Evolutionary conservation across 1,140 invertebrate genomes (phyloP).

Genomic region (Odontomachus brunneus): DNA sequence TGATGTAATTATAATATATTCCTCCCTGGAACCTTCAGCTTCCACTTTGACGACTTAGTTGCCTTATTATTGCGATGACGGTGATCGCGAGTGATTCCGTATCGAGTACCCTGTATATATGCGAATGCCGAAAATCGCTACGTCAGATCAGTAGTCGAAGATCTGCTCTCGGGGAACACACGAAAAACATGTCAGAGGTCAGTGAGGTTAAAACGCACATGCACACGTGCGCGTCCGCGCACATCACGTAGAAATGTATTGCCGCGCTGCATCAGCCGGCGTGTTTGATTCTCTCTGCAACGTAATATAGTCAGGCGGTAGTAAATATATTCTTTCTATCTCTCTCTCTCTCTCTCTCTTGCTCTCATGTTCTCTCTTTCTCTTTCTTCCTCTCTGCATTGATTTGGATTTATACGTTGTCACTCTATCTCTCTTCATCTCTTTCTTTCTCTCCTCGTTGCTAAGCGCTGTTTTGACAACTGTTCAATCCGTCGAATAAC

Average conservation of each 20-base stretch:
- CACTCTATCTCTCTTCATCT: background rate
- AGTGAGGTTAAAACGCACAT: slow-evolving; percentile 15
- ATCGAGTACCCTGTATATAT: too few relatives aligned
- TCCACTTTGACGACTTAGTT: too few relatives aligned
- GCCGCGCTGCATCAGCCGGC: slow-evolving; percentile 57
- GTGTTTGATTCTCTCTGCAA: slow-evolving; percentile 69
- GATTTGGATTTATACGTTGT: slow-evolving; percentile 68
- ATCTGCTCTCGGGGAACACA: background rate
- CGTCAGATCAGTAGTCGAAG: background rate
- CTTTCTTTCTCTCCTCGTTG: background rate
- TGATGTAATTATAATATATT: too few relatives aligned
- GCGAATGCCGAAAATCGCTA: too few relatives aligned
- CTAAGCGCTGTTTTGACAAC: slow-evolving; percentile 55
- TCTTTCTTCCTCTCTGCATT: slow-evolving; percentile 52
- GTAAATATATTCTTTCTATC: slow-evolving; percentile 69
- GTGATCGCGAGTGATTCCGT: too few relatives aligned
- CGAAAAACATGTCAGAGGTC: background rate
- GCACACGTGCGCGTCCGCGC: slow-evolving; percentile 31
- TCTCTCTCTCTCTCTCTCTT: slow-evolving; percentile 32
- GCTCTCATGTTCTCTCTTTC: slow-evolving; percentile 31
- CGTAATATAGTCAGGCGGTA: slow-evolving; percentile 73
- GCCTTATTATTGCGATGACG: too few relatives aligned
- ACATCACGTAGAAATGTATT: slow-evolving; percentile 56
- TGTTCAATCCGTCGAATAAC: slow-evolving; percentile 52
- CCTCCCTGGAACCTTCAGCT: too few relatives aligned